Evolutionary conservation across 1,140 invertebrate species (phyloP).

Genomic region (Drosophila bipectinata): DNA sequence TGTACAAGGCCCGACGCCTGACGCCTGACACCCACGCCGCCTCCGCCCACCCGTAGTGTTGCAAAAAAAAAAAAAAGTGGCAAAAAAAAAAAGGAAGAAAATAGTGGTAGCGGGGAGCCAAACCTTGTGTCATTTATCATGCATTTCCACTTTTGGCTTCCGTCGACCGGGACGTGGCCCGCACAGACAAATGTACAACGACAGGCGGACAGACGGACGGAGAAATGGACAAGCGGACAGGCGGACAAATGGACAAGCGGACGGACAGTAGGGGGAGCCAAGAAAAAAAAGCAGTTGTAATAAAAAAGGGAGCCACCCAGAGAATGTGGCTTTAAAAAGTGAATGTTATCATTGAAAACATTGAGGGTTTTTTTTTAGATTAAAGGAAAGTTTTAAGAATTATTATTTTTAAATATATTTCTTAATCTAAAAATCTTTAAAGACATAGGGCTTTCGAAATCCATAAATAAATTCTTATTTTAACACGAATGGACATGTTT

Average conservation of each 20-base stretch:
- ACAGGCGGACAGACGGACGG: slow-evolving; percentile 37
- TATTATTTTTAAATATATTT: no score
- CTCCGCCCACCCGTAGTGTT: background rate
- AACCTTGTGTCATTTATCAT: slow-evolving; percentile 80
- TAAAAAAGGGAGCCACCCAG: slow-evolving; percentile 18
- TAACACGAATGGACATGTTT: no score
- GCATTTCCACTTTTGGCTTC: slow-evolving; percentile 82
- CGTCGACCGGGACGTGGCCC: slow-evolving; percentile 71
- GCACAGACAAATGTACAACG: slow-evolving; percentile 67
- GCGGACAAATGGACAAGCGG: background rate
- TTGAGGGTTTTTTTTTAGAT: no score
- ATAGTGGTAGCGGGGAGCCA: slow-evolving; percentile 31
- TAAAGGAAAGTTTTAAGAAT: no score
- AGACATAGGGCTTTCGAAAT: no score
- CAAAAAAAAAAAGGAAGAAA: slow-evolving; percentile 3
- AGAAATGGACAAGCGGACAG: slow-evolving; percentile 7
- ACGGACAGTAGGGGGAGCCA: slow-evolving; percentile 21
- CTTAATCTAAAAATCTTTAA: no score
- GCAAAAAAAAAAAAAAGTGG: slow-evolving; percentile 4
- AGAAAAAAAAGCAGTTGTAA: slow-evolving; percentile 29
- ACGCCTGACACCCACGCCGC: slow-evolving; percentile 1
- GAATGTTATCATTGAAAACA: slow-evolving; percentile 4
- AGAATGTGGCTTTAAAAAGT: background rate
- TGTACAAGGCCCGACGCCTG: slow-evolving; percentile 23
- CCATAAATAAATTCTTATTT: no score